phyloP scores from a whole-genome alignment of 2,888 invertebrate genomes.

The Sipunculus nudus region DNA sequence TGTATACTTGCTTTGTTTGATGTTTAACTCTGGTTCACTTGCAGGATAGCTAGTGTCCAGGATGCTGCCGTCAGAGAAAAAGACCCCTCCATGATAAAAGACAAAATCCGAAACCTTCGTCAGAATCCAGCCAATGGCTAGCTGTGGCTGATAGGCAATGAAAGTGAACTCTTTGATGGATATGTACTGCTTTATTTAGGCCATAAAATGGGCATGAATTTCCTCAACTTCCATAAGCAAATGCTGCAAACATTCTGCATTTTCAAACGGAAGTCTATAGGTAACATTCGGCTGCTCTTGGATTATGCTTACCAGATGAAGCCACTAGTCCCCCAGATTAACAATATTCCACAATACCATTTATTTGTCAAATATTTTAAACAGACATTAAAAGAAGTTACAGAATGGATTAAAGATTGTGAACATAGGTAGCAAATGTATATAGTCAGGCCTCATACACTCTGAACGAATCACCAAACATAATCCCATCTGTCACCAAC shows the following conservation, averaged over 20 bases:
- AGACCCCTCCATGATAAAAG: slow-evolving; percentile 56
- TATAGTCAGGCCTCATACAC: too few species aligned
- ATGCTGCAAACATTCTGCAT: slow-evolving; percentile 62
- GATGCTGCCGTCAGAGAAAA: slow-evolving; percentile 64
- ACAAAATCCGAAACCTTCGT: slow-evolving; percentile 64
- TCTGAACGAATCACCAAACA: too few species aligned
- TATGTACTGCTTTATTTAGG: slow-evolving; percentile 59
- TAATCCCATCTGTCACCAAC: too few species aligned
- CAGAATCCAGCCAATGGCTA: slow-evolving; percentile 52
- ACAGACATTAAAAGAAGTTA: slow-evolving; percentile 45
- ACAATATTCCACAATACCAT: slow-evolving; percentile 18
- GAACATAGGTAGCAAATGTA: slow-evolving; percentile 1
- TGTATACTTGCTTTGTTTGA: too few species aligned
- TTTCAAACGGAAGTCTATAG: slow-evolving; percentile 54
- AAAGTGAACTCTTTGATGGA: slow-evolving; percentile 65
- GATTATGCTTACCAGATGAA: slow-evolving; percentile 39
- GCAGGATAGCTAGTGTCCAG: slow-evolving; percentile 67
- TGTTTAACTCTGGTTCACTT: too few species aligned
- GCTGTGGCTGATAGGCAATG: slow-evolving; percentile 67
- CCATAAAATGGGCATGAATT: slow-evolving; percentile 36
- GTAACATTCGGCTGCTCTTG: slow-evolving; percentile 35
- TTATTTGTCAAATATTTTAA: slow-evolving; percentile 42
- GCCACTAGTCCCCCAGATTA: slow-evolving; percentile 43
- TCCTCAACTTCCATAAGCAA: slow-evolving; percentile 54
- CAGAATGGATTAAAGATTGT: slow-evolving; percentile 42